Percentiles rank a stretch among this genome's conserved stretches.
Conservation (phyloP, 1,140 invertebrate species). For the Acromyrmex echinatior region DNA sequence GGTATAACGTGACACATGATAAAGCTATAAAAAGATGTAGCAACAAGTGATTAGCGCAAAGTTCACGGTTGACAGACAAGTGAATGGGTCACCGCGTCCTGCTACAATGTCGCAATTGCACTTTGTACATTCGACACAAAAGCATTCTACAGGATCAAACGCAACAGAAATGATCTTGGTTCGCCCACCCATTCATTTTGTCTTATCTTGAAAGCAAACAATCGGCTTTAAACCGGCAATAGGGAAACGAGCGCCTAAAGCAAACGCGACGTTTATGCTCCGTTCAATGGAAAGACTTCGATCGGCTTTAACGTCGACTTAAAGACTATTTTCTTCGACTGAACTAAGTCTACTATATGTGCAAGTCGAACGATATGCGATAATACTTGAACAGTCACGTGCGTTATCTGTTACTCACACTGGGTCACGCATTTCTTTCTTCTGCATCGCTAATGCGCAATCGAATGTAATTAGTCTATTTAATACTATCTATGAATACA, state of each 20-base stretch:
- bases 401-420: slow-evolving; percentile 24
- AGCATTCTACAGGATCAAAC: slow-evolving; percentile 39
- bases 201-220: slow-evolving; percentile 71
- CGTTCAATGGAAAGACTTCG: slow-evolving; percentile 27
- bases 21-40: not conserved
- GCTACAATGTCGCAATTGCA: not conserved
- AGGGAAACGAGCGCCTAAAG: slow-evolving; percentile 40
- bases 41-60: slow-evolving; percentile 19
- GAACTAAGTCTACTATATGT: not conserved
- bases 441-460: not conserved
- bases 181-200: slow-evolving; percentile 39
- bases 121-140: slow-evolving; percentile 45
- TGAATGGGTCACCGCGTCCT: not conserved
- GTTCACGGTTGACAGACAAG: slow-evolving; percentile 14
- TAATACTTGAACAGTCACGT: slow-evolving; percentile 25
- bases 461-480: not conserved
- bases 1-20: not conserved
- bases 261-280: slow-evolving; percentile 41
- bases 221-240: slow-evolving; percentile 54
- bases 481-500: not conserved
- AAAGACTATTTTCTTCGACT: slow-evolving; percentile 32
- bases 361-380: not conserved
- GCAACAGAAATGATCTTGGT: slow-evolving; percentile 60
- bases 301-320: slow-evolving; percentile 37
- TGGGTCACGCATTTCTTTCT: slow-evolving; percentile 30